Evolutionary conservation across 2,797 vertebrate genomes (phyloP).

Genomic region (Helicolenus hilgendorfi): DNA sequence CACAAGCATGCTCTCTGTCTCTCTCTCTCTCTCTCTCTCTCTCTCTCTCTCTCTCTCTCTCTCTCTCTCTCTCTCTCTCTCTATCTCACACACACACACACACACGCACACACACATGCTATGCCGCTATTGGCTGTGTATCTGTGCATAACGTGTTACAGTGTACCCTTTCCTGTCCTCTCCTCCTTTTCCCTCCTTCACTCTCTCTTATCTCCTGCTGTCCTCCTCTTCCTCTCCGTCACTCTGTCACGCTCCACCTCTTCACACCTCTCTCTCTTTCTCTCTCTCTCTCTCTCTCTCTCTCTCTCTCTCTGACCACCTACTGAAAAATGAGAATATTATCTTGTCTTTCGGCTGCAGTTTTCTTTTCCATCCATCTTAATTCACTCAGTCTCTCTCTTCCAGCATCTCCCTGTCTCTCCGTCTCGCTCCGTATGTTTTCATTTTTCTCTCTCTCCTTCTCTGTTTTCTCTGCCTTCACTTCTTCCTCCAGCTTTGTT

Average conservation of each 20-base stretch:
- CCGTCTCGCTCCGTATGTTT: conserved; percentile 6
- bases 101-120: background rate
- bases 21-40: background rate
- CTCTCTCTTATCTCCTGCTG: conserved; percentile 64
- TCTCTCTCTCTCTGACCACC: conserved; percentile 38
- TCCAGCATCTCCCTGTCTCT: conserved; percentile 15
- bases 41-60: no score
- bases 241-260: conserved; percentile 71
- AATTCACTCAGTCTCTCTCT: conserved; percentile 31
- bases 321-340: conserved; percentile 75
- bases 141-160: conserved; percentile 54
- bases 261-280: conserved; percentile 5
- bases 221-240: conserved; percentile 64
- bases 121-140: conserved; percentile 38
- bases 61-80: no score
- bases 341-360: conserved; percentile 65
- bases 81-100: background rate
- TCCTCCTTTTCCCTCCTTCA: conserved; percentile 38
- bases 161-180: conserved; percentile 61
- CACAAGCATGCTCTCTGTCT: background rate
- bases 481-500: conserved; percentile 48
- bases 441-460: background rate
- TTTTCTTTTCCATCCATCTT: conserved; percentile 77
- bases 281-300: background rate
- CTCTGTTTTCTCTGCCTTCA: background rate